These are phyloP conservation scores for Dinomys branickii DNA, from an alignment of 2,113 vertebrate species.

Conservation along the genomic window DNA sequence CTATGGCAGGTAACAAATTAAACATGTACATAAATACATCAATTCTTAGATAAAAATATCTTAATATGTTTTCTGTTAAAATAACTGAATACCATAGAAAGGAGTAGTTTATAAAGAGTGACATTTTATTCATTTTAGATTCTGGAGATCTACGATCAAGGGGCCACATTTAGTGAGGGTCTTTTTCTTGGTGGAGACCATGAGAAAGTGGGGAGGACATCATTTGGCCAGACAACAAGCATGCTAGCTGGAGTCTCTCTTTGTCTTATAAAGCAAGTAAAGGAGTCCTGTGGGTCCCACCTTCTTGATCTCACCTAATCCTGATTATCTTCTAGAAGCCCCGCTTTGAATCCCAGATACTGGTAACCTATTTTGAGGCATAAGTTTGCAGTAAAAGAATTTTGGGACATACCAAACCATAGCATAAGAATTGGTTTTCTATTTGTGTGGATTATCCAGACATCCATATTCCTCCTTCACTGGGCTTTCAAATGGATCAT, in stretches of 20 bases:
- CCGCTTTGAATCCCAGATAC: not conserved
- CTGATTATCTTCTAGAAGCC: not conserved
- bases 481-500: not conserved
- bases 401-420: not conserved
- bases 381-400: not conserved
- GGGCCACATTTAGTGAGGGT: not conserved
- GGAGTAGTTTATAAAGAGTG: not conserved
- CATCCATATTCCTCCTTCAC: not conserved
- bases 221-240: not conserved
- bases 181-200: not conserved
- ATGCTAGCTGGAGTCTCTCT: not conserved
- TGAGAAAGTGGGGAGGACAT: not conserved
- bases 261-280: not conserved
- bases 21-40: not conserved
- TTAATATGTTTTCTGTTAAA: not conserved
- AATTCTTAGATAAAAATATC: not conserved
- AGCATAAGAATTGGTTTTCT: not conserved
- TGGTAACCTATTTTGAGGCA: not conserved
- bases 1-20: not conserved
- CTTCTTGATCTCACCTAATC: not conserved
- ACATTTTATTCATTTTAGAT: not conserved
- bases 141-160: not conserved
- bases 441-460: not conserved
- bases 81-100: too few relatives aligned
- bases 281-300: too few relatives aligned